Percentiles rank a stretch among this genome's conserved stretches.
Evolutionary conservation across 2,888 invertebrate species (phyloP).

Genomic region (Xestia xanthographa): DNA sequence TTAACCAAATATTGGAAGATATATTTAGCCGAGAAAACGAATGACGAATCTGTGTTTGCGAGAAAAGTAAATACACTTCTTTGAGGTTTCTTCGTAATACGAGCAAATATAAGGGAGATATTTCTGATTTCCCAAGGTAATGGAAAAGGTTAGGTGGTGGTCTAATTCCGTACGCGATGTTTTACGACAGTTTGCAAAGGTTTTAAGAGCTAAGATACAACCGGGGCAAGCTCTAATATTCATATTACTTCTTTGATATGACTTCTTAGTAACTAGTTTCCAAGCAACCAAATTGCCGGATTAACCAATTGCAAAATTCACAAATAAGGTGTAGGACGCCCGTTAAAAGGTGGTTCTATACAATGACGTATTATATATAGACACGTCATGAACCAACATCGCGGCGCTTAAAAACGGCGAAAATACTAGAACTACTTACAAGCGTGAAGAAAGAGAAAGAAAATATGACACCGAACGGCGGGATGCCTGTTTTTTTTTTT

Average conservation of each 20-base stretch:
- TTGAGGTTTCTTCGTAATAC: constrained; percentile 19
- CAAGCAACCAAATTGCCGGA: background rate
- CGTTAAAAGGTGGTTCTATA: constrained; percentile 26
- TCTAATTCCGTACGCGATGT: background rate
- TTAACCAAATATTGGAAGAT: constrained; percentile 18
- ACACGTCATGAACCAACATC: too few species aligned
- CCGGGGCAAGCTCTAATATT: background rate
- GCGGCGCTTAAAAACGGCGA: too few species aligned
- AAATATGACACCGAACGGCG: too few species aligned
- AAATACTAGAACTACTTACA: too few species aligned
- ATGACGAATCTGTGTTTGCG: background rate
- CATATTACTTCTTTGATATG: background rate
- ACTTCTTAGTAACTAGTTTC: background rate
- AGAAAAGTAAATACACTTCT: constrained; percentile 17
- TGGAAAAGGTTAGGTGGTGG: background rate
- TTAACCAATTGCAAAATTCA: background rate
- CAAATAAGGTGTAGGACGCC: constrained; percentile 16
- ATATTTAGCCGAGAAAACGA: constrained; percentile 25
- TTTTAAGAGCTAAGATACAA: background rate
- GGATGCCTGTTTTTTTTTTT: too few species aligned
- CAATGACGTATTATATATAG: too few species aligned
- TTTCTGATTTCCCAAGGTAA: constrained; percentile 19
- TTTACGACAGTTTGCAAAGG: background rate
- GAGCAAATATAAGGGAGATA: constrained; percentile 17
- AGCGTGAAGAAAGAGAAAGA: too few species aligned